Evolutionary conservation across 2,797 vertebrate species (phyloP).

Genomic region (Fringilla coelebs): DNA sequence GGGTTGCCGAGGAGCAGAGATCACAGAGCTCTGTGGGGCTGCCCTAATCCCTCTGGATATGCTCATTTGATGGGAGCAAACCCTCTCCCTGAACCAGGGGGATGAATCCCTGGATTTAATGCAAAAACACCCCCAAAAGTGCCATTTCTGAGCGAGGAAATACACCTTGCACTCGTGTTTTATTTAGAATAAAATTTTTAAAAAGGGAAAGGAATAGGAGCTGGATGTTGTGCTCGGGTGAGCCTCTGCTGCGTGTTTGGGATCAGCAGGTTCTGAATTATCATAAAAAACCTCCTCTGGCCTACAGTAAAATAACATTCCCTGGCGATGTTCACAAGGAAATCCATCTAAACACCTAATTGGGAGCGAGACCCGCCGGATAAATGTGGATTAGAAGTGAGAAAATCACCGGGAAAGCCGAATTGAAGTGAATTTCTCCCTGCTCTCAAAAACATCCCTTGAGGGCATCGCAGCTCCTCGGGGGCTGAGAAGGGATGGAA

Average conservation of each 20-base stretch:
- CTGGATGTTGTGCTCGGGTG: slow-evolving; percentile 6
- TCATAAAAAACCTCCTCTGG: not conserved
- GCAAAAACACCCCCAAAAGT: not conserved
- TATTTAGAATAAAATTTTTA: not conserved
- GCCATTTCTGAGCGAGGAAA: not conserved
- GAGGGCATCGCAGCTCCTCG: not conserved
- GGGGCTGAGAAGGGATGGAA: not conserved
- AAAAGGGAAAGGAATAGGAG: not conserved
- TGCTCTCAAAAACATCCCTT: not conserved
- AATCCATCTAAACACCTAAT: not conserved
- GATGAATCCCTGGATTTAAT: not conserved
- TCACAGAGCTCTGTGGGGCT: not conserved
- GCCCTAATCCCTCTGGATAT: not conserved
- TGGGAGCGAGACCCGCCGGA: not conserved
- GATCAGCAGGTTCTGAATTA: not conserved
- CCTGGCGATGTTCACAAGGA: not conserved
- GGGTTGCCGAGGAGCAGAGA: not conserved
- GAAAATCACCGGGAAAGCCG: not conserved
- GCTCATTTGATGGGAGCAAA: not conserved
- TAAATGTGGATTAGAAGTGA: not conserved
- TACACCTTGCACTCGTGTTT: fast-evolving
- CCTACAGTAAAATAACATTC: not conserved
- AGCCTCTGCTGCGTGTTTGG: not conserved
- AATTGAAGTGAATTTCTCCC: not conserved
- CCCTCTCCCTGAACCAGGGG: fast-evolving